These are phyloP conservation scores for Lobophora halterata DNA, from an alignment of 2,888 invertebrate species.

Conservation along the genomic window DNA sequence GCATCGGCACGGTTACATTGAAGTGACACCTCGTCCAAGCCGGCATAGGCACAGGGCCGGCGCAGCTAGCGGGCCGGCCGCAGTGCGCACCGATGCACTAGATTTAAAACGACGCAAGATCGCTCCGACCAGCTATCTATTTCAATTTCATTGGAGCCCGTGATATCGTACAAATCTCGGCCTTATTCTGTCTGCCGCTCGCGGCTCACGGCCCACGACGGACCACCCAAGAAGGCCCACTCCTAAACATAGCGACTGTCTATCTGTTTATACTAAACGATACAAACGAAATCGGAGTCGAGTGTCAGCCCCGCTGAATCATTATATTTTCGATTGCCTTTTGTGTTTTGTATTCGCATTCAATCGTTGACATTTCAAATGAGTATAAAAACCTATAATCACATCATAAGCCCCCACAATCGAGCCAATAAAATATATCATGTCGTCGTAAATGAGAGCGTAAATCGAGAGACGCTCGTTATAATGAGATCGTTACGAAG, in stretches of 20 bases:
- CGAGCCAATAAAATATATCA: constrained; percentile 51
- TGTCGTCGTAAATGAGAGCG: constrained; percentile 57
- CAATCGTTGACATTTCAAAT: constrained; percentile 37
- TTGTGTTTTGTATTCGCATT: constrained; percentile 39
- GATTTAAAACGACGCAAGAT: constrained; percentile 71
- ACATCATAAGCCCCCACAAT: constrained; percentile 43
- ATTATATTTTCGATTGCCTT: constrained; percentile 29
- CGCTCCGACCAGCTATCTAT: constrained; percentile 63
- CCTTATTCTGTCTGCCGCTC: constrained; percentile 62
- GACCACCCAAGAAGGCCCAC: constrained; percentile 73
- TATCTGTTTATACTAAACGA: constrained; percentile 64
- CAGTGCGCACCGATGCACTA: constrained; percentile 61
- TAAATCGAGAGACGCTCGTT: constrained; percentile 50
- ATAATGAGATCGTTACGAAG: constrained; percentile 47
- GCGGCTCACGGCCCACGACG: constrained; percentile 56
- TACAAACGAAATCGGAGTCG: constrained; percentile 54
- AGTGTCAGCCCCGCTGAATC: constrained; percentile 30
- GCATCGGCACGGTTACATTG: constrained; percentile 35
- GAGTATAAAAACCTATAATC: constrained; percentile 56
- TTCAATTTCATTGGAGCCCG: constrained; percentile 70
- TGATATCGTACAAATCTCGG: constrained; percentile 72
- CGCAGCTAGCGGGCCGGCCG: no score
- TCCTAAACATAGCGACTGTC: constrained; percentile 66
- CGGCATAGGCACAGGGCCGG: no score
- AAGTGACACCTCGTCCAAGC: constrained; percentile 63